phyloP scores from a whole-genome alignment of 2,113 vertebrate genomes.

The mouse (Mus musculus) region GRCm39 chr13:71272001-71272500 shows the following conservation, averaged over 20 bases:
- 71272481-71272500: neutral
- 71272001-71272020: neutral
- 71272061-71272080: neutral
- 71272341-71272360: neutral
- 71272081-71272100: too few relatives aligned
- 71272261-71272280: neutral
- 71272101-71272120: neutral
- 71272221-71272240: neutral
- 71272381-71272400: neutral
- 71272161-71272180: neutral
- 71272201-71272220: neutral
- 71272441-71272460: neutral
- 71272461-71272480: too few relatives aligned
- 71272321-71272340: neutral
- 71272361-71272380: neutral
- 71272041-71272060: rapidly evolving
- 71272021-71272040: rapidly evolving
- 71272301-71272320: neutral
- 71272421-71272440: neutral
- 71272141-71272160: rapidly evolving
- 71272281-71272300: too few relatives aligned
- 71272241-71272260: neutral
- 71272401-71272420: neutral
- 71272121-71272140: neutral
- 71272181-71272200: neutral